phyloP scores from a whole-genome alignment of 2,797 vertebrate genomes.

The Babyrousa celebensis region DNA sequence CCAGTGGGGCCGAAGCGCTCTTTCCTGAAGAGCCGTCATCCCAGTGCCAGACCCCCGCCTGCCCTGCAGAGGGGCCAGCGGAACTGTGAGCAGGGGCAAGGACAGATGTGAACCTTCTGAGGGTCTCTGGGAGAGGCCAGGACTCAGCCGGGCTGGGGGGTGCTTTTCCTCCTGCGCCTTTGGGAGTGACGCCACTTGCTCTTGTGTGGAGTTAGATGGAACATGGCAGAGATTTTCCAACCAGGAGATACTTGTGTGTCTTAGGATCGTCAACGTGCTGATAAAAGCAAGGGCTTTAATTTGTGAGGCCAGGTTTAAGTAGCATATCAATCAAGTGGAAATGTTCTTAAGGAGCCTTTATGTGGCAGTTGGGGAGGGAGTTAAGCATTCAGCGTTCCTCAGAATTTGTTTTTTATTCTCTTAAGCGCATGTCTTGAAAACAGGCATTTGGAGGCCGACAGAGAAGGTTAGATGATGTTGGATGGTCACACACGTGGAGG shows the following conservation, averaged over 20 bases:
- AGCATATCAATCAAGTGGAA: constrained; percentile 32
- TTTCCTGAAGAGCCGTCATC: background rate
- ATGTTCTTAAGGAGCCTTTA: constrained; percentile 71
- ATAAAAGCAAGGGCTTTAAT: constrained; percentile 64
- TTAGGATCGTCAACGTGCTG: background rate
- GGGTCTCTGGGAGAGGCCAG: background rate
- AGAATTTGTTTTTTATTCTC: constrained; percentile 67
- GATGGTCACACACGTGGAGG: constrained; percentile 12
- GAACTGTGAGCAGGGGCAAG: background rate
- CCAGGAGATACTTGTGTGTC: background rate
- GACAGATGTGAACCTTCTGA: background rate
- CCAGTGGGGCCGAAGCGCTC: rapidly evolving
- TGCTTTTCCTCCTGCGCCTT: background rate
- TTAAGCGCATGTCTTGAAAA: constrained; percentile 77
- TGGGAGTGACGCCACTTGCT: constrained; percentile 35
- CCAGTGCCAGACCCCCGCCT: background rate
- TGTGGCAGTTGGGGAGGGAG: constrained; percentile 26
- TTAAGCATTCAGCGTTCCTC: constrained; percentile 71
- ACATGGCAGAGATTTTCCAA: constrained; percentile 31
- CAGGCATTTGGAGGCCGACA: constrained; percentile 9
- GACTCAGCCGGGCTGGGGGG: background rate
- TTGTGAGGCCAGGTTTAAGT: constrained; percentile 20
- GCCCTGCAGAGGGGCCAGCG: background rate
- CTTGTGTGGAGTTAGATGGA: background rate
- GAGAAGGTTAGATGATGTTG: constrained; percentile 18